Evolutionary conservation across 1,140 invertebrate genomes (phyloP), one percentile per base, ranked within the genome.

Genomic region (Drosophila sechellia): DNA sequence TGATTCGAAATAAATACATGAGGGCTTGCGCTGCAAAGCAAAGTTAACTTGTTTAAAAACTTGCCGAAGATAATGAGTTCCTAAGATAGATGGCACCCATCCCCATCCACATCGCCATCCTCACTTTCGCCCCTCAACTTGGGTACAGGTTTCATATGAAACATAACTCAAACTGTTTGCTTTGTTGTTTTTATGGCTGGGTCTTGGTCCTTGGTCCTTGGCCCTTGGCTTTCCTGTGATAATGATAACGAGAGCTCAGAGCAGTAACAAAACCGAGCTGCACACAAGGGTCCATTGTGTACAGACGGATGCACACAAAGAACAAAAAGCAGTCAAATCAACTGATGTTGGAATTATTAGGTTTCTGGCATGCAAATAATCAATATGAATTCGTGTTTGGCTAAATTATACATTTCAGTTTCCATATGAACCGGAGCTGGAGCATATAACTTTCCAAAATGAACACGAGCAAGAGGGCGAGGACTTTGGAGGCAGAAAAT

Each of bases 51-150:
- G 66, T 75, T 89, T 69, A 83, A 87, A 85, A 87, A 87, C 75
- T 87, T 87, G 84, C 83, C 79, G 83, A 78, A 87, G 83, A 87
- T 87, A 87, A 87, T 87, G 83, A 87, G 83, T 87, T 87, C 81
- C 59, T 83, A 87, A 87, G 83, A 87, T 70, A 79, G 79, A 77
- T 83, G 76, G 57, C 27, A 59, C 50, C 10, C 45, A 13, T 11
- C 27, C 31, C 17, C 27, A 31, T 31, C 31, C 6, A 2, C 20
- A 22, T 22, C 20, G 20, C 20, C 20, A 22, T 22, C 20, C 3
- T 10, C 27, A 31, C 25, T 4, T 20, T 15, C n/a, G 49, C 55
- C 27, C 43, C 48, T 37, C 50, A 48, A 70, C 59, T 65, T 55
- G 54, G 69, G 63, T 69, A 78, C 78, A 81, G 70, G 59, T 63